Conservation (phyloP, 1,140 invertebrate genomes). For the Ceratoteleas bidentatus region DNA sequence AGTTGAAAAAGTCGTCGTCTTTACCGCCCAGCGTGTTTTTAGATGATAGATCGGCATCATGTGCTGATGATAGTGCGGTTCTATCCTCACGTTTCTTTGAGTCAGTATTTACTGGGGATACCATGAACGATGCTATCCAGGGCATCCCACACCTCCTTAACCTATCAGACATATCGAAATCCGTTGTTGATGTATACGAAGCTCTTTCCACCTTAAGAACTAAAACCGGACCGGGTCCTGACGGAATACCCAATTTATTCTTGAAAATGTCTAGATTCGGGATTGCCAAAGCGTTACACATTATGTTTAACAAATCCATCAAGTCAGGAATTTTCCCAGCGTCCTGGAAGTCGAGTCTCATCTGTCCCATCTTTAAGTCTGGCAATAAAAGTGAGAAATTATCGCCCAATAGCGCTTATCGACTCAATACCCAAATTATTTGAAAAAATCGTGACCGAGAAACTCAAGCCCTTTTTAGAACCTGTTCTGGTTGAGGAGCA, state of each 20-base stretch:
- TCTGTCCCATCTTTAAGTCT: not conserved
- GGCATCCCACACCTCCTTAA: not conserved
- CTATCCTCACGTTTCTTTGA: not conserved
- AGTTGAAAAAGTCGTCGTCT: not conserved
- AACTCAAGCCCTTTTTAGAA: not conserved
- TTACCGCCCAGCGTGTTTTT: not conserved
- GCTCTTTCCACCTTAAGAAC: not conserved
- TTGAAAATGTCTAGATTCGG: not conserved
- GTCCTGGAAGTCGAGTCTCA: not conserved
- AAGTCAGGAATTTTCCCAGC: not conserved
- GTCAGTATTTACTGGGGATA: not conserved
- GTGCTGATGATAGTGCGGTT: not conserved
- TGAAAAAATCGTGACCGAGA: not conserved
- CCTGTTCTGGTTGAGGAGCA: not conserved
- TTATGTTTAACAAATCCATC: not conserved
- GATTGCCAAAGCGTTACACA: not conserved
- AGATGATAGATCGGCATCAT: not conserved
- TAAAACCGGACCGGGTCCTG: not conserved
- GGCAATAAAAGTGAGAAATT: not conserved
- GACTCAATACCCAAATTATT: not conserved
- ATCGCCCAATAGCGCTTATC: not conserved
- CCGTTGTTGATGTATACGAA: not conserved
- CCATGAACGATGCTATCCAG: not conserved
- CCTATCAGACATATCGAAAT: not conserved
- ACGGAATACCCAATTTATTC: not conserved